Evolutionary conservation across 1,140 invertebrate species (phyloP).

Genomic region (Micrasema minimum): DNA sequence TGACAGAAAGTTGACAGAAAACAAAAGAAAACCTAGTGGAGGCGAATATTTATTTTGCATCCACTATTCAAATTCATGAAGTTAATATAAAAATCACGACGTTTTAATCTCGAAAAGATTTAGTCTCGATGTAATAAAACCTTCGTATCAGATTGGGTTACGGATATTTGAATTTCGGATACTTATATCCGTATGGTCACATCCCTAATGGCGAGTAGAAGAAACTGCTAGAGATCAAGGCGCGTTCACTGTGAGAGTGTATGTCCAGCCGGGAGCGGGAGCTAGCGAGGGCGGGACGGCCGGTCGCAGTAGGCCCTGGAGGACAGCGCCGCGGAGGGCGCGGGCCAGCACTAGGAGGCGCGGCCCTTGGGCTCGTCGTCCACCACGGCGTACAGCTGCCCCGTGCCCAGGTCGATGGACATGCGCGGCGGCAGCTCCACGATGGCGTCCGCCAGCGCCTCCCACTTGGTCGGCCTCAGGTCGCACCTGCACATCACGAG

Average conservation of each 20-base stretch:
- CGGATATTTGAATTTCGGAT: no score
- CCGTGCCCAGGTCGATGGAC: slow-evolving; percentile 63
- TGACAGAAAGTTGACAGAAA: no score
- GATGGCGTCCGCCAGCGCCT: slow-evolving; percentile 65
- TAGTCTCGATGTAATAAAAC: no score
- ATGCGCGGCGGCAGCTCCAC: slow-evolving; percentile 63
- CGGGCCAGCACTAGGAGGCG: background rate
- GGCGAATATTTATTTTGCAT: no score
- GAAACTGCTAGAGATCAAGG: background rate
- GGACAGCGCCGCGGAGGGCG: background rate
- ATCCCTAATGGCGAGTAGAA: no score
- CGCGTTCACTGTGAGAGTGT: background rate
- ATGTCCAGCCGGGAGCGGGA: background rate
- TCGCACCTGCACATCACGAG: slow-evolving; percentile 48
- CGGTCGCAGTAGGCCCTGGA: background rate
- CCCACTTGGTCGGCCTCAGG: slow-evolving; percentile 64
- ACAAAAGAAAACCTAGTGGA: no score
- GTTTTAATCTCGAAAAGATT: no score
- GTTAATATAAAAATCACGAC: no score
- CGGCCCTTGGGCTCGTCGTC: slow-evolving; percentile 36
- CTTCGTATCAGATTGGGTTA: no score
- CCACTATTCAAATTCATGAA: no score
- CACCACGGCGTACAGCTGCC: slow-evolving; percentile 63
- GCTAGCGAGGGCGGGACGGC: background rate
- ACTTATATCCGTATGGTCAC: no score